Conservation (phyloP, 2,888 invertebrate species). For the Scaptomyza reducta region DNA sequence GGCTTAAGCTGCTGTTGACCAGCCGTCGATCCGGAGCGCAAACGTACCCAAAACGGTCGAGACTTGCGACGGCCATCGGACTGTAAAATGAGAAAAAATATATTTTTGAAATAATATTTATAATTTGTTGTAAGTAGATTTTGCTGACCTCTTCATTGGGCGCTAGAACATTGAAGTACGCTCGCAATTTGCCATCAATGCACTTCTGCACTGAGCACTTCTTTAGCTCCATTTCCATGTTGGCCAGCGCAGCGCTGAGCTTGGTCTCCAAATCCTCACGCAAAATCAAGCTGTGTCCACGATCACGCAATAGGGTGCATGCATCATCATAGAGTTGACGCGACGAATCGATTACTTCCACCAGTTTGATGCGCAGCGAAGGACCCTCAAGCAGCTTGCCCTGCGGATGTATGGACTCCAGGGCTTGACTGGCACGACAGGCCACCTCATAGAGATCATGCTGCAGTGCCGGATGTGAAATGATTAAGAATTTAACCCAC, state of each 20-base stretch:
- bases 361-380: slow-evolving; percentile 89
- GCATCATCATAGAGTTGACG: slow-evolving; percentile 89
- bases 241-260: slow-evolving; percentile 87
- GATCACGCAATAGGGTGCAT: slow-evolving; percentile 88
- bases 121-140: neutral
- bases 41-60: slow-evolving; percentile 89
- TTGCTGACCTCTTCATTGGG: slow-evolving; percentile 83
- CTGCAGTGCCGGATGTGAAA: slow-evolving; percentile 88
- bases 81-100: slow-evolving; percentile 52
- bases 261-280: slow-evolving; percentile 89
- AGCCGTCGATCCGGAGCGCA: slow-evolving; percentile 85
- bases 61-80: slow-evolving; percentile 86
- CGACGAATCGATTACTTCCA: slow-evolving; percentile 85
- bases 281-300: slow-evolving; percentile 87
- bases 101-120: too few relatives aligned
- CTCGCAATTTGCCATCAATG: slow-evolving; percentile 82
- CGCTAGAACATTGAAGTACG: slow-evolving; percentile 83
- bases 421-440: slow-evolving; percentile 88
- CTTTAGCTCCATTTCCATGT: slow-evolving; percentile 89
- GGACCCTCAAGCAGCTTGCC: slow-evolving; percentile 92
- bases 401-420: slow-evolving; percentile 91
- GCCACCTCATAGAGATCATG: slow-evolving; percentile 91
- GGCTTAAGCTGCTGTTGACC: slow-evolving; percentile 77
- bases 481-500: slow-evolving; percentile 89
- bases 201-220: slow-evolving; percentile 87